These are phyloP conservation scores for Agonopterix subpropinquella DNA, from an alignment of 2,888 invertebrate species.

Conservation along the genomic window DNA sequence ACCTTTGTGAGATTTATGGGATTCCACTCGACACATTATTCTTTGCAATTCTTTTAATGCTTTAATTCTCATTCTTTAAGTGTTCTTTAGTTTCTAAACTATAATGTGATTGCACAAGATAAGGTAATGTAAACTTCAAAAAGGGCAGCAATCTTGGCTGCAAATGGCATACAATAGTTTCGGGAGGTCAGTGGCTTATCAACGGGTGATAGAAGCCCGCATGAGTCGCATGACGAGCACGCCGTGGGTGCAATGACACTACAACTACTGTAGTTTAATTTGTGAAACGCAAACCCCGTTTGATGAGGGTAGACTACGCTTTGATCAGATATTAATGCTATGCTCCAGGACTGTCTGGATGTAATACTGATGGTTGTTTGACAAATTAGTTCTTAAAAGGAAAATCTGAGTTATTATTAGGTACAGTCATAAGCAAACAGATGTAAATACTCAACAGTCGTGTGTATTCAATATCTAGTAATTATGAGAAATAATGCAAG, in stretches of 20 bases:
- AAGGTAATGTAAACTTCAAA: slow-evolving; percentile 8
- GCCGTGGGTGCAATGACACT: slow-evolving; percentile 19
- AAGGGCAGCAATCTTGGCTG: slow-evolving; percentile 8
- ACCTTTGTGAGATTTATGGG: slow-evolving; percentile 43
- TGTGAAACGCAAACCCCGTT: slow-evolving; percentile 40
- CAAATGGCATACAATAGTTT: slow-evolving; percentile 16
- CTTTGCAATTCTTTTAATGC: slow-evolving; percentile 16
- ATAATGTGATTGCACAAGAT: no score
- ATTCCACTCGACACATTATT: slow-evolving; percentile 31
- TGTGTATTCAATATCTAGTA: no score
- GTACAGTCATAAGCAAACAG: no score
- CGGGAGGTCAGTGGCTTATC: slow-evolving; percentile 37
- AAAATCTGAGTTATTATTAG: no score
- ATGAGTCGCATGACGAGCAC: slow-evolving; percentile 42
- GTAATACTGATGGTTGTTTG: not conserved
- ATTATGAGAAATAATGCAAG: no score
- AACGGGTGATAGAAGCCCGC: slow-evolving; percentile 40
- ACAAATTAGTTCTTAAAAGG: no score
- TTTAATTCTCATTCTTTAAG: not conserved
- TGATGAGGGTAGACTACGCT: slow-evolving; percentile 38
- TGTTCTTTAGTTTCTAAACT: no score
- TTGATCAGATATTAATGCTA: slow-evolving; percentile 35
- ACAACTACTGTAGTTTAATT: slow-evolving; percentile 41
- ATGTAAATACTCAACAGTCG: no score
- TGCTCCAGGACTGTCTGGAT: slow-evolving; percentile 4